phyloP scores from a whole-genome alignment of 1,140 invertebrate genomes.

The Papilio machaon region DNA sequence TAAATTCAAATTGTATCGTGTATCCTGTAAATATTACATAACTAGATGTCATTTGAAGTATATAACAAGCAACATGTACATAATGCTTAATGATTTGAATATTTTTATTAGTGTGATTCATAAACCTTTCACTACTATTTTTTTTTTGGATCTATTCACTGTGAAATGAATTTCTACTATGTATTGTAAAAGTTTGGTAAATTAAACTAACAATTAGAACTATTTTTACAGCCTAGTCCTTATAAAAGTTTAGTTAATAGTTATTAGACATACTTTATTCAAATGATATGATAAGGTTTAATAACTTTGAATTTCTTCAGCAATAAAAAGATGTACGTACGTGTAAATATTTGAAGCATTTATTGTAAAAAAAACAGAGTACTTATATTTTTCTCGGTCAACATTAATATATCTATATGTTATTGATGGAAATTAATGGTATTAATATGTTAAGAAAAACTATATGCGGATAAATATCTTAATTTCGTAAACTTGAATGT shows the following conservation, averaged over 20 bases:
- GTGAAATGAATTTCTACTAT: constrained; percentile 14
- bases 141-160: background rate
- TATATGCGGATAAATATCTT: constrained; percentile 44
- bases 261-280: constrained; percentile 70
- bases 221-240: constrained; percentile 78
- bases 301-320: constrained; percentile 74
- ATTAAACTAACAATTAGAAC: constrained; percentile 54
- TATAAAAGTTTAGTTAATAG: constrained; percentile 74
- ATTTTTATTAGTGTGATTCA: constrained; percentile 14
- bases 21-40: constrained; percentile 71
- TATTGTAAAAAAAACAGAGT: constrained; percentile 77
- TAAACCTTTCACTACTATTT: background rate
- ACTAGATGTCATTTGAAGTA: constrained; percentile 52
- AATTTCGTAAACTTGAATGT: constrained; percentile 25
- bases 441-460: constrained; percentile 45
- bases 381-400: constrained; percentile 80
- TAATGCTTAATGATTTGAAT: constrained; percentile 38
- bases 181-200: constrained; percentile 15
- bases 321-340: constrained; percentile 77
- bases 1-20: constrained; percentile 66
- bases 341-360: constrained; percentile 77
- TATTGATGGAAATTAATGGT: constrained; percentile 57
- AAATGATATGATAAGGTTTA: constrained; percentile 65
- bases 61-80: constrained; percentile 17
- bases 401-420: constrained; percentile 67